Conservation (phyloP, 35 echinoderm and acorn worm species). For the Holothuria glaberrima region DNA sequence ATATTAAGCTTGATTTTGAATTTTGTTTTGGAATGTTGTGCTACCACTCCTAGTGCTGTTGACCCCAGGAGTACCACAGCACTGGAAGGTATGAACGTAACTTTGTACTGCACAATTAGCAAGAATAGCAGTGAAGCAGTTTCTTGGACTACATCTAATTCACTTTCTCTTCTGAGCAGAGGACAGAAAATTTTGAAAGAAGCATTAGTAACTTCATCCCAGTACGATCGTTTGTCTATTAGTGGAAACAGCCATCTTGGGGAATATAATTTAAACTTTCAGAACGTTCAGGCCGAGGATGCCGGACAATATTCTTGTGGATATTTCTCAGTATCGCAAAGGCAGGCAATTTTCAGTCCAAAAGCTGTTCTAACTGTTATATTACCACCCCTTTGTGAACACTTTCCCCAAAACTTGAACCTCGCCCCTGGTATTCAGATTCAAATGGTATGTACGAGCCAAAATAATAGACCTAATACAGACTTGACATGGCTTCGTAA, state of each 20-base stretch:
- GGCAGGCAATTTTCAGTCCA: conserved; percentile 19
- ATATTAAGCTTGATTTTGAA: neutral
- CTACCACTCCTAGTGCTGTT: neutral
- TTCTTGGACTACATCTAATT: neutral
- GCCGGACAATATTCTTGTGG: conserved; percentile 26
- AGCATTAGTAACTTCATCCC: neutral
- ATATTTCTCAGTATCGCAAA: conserved; percentile 29
- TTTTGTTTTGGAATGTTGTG: neutral
- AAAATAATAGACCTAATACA: conserved; percentile 21
- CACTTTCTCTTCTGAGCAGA: conserved; percentile 10
- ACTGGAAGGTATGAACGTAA: conserved; percentile 3
- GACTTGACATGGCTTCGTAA: conserved; percentile 38
- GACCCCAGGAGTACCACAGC: neutral
- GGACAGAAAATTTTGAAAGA: neutral
- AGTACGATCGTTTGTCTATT: conserved; percentile 20
- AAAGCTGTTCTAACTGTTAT: neutral
- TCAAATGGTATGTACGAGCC: conserved; percentile 39
- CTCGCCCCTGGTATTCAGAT: neutral
- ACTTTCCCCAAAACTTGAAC: neutral
- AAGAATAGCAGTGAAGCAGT: conserved; percentile 6
- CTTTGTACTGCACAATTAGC: neutral
- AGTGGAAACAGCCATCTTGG: conserved; percentile 7
- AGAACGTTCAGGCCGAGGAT: conserved; percentile 19
- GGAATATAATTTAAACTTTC: conserved; percentile 28
- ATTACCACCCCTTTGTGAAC: neutral